phyloP scores from a whole-genome alignment of 2,888 invertebrate genomes.

The Zygogramma bicolorata region DNA sequence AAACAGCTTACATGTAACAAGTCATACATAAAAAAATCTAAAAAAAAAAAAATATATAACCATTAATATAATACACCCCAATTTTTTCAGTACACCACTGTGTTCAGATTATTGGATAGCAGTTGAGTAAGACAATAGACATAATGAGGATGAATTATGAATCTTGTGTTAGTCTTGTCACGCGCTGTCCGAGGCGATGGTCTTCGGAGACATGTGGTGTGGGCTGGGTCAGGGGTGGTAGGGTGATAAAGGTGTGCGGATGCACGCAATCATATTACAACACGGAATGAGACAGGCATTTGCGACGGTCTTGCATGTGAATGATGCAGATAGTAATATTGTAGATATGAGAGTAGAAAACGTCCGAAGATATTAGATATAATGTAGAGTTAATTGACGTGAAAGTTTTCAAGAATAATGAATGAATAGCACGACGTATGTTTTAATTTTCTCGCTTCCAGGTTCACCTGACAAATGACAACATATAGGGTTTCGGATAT shows the following conservation, averaged over 20 bases:
- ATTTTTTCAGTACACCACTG: neutral
- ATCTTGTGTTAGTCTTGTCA: constrained; percentile 18
- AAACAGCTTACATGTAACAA: too few relatives aligned
- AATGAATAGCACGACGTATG: too few relatives aligned
- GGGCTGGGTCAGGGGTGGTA: constrained; percentile 6
- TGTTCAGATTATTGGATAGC: neutral
- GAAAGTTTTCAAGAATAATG: too few relatives aligned
- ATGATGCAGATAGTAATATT: neutral
- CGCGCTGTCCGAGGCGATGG: constrained; percentile 8
- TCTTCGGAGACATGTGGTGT: constrained; percentile 11
- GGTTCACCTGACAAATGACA: too few relatives aligned
- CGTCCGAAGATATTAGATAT: too few relatives aligned
- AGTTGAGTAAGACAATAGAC: constrained; percentile 6
- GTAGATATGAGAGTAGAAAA: too few relatives aligned
- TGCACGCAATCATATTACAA: constrained; percentile 10
- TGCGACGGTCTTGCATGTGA: neutral
- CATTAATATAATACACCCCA: too few relatives aligned
- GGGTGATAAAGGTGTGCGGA: constrained; percentile 8
- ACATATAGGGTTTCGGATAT: too few relatives aligned
- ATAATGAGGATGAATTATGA: constrained; percentile 22
- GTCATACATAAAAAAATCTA: too few relatives aligned
- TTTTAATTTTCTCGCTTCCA: too few relatives aligned
- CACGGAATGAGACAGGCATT: neutral
- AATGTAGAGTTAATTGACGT: too few relatives aligned
- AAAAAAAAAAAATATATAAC: too few relatives aligned